Evolutionary conservation across 2,113 vertebrate species (phyloP), one percentile per base, ranked within the genome.

Genomic region (Haemorhous mexicanus): DNA sequence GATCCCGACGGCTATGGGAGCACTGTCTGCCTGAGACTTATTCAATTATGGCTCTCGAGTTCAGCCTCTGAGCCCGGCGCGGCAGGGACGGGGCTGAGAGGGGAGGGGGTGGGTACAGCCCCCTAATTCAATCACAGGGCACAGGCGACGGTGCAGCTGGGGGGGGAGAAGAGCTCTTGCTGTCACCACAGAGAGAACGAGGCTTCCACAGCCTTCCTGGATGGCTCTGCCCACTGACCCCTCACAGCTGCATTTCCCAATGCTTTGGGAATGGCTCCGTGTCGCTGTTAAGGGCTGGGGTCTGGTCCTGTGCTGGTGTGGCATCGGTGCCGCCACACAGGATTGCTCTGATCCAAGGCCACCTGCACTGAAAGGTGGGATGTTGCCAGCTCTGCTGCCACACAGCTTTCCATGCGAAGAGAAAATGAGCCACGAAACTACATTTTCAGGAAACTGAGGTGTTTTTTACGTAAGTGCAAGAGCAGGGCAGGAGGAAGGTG

Each of bases 101-200:
- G 94, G 76, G 50, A 78, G 74, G 88, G 89, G 89, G 74, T 46
- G 66, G 66, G 91, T 43, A 27, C 81, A 83, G 87, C 90, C 86
- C 89, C 84, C 59, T 96, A 96, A 97, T 96, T 96, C 94, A 94
- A 95, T 97, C 94, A 96, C 0, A 16, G 75, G 84, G 89, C 86
- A 74, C 32, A 93, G 79, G 76, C 49, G 15, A 55, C 22, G 87
- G 78, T 3, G 28, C 73, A 37, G 90, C 49, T 16, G 4, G 32
- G 24, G 81, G 44, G 78, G 39, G 39, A 74, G 92, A 61, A 18
- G 76, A 86, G 83, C 50, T 13, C 16, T 16, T 0, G 6, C 79
- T 70, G 70, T 74, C 37, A 18, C 23, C 70, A 30, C 2, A 0
- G 56, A 66, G 33, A 58, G 33, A 67, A 41, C 0, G 2, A 84